Evolutionary conservation across 2,888 invertebrate species (phyloP).

Genomic region (Amphimallon solstitiale): DNA sequence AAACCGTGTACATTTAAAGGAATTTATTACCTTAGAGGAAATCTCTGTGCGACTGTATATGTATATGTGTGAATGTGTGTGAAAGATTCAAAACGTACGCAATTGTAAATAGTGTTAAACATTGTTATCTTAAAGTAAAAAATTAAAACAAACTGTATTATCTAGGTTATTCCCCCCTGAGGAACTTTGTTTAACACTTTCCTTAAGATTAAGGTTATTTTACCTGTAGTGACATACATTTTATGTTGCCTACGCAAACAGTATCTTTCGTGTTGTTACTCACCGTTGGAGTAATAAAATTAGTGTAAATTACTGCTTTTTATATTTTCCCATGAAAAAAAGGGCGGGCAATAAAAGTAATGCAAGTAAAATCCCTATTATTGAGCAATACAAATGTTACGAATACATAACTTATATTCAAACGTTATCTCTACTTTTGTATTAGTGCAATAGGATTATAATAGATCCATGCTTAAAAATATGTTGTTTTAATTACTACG

Average conservation of each 20-base stretch:
- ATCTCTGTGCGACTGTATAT: not conserved
- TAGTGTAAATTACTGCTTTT: too few species aligned
- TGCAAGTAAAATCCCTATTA: too few species aligned
- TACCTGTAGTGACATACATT: conserved; percentile 25
- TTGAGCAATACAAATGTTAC: too few species aligned
- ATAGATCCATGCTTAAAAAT: too few species aligned
- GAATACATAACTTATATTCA: too few species aligned
- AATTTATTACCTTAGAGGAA: conserved; percentile 24
- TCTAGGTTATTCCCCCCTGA: conserved; percentile 31
- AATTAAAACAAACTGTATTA: conserved; percentile 32
- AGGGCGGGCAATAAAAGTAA: too few species aligned
- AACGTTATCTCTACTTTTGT: too few species aligned
- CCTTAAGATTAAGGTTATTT: conserved; percentile 11
- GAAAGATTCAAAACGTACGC: conserved; percentile 15
- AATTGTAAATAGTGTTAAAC: conserved; percentile 24
- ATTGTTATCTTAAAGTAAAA: conserved; percentile 27
- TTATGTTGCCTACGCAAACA: conserved; percentile 23
- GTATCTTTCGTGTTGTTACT: too few species aligned
- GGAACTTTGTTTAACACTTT: conserved; percentile 23
- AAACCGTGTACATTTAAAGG: conserved; percentile 15
- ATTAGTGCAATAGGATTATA: too few species aligned
- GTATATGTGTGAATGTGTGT: not conserved
- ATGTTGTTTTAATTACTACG: too few species aligned
- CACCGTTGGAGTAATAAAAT: too few species aligned
- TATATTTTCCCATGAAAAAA: too few species aligned